Conservation (phyloP, 1,140 invertebrate species). For the Tribolium castaneum region DNA sequence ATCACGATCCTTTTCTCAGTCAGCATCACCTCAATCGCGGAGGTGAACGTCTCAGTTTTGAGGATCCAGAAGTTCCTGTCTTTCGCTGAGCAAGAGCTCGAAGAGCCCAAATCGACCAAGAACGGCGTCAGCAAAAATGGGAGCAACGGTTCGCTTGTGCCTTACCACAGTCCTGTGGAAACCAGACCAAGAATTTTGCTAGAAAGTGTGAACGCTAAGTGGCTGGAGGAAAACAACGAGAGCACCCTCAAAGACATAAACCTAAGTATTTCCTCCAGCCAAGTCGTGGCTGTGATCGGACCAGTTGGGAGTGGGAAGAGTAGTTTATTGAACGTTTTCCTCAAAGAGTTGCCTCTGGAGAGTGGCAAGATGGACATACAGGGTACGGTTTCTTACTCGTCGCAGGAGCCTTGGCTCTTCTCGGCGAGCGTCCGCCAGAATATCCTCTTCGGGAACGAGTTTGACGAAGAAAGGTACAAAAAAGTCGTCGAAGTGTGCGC, state of each 20-base stretch:
- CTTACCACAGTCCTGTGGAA: conserved; percentile 28
- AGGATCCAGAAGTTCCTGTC: conserved; percentile 77
- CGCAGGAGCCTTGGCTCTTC: conserved; percentile 85
- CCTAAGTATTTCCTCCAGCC: conserved; percentile 55
- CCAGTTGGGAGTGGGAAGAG: conserved; percentile 87
- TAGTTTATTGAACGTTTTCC: conserved; percentile 76
- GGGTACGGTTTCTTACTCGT: conserved; percentile 82
- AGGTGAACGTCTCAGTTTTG: conserved; percentile 75
- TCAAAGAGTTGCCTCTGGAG: conserved; percentile 77
- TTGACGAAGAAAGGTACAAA: conserved; percentile 69
- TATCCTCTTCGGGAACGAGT: conserved; percentile 71
- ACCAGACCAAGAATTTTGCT: conserved; percentile 50
- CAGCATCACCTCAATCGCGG: conserved; percentile 70
- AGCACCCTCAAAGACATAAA: conserved; percentile 57
- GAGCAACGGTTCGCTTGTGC: conserved; percentile 27
- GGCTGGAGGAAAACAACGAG: conserved; percentile 53
- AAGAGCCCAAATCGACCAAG: conserved; percentile 57
- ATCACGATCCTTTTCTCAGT: conserved; percentile 82
- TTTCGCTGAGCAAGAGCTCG: conserved; percentile 67
- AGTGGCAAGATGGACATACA: conserved; percentile 75
- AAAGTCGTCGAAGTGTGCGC: conserved; percentile 74
- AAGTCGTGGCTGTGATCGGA: conserved; percentile 82
- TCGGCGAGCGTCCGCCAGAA: conserved; percentile 71
- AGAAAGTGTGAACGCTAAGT: conserved; percentile 56
- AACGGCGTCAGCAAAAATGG: conserved; percentile 14